Conservation (phyloP, 2,888 invertebrate genomes). For the Ornithoptera priamus region DNA sequence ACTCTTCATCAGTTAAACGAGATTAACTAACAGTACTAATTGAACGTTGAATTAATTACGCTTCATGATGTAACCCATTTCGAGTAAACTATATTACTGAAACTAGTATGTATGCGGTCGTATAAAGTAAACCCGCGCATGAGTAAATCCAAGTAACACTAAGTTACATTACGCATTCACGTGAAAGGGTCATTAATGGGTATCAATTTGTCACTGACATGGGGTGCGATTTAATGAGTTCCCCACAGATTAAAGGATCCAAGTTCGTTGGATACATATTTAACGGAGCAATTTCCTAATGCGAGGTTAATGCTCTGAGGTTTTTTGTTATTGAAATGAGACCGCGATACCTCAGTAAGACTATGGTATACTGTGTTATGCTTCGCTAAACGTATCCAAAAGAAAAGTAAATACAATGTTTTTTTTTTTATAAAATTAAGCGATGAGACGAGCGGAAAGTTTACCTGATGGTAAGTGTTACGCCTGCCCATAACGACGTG, state of each 20-base stretch:
- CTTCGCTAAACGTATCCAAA: too few species aligned
- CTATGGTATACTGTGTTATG: too few species aligned
- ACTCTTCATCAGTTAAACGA: too few species aligned
- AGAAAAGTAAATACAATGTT: too few species aligned
- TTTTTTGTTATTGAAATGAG: too few species aligned
- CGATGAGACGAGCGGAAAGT: too few species aligned
- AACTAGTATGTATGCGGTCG: not conserved
- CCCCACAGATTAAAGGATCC: slow-evolving; percentile 27
- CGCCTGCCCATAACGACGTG: too few species aligned
- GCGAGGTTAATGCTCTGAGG: too few species aligned
- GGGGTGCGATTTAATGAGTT: slow-evolving; percentile 24
- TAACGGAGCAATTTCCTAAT: not conserved
- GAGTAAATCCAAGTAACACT: slow-evolving; percentile 15
- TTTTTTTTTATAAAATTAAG: too few species aligned
- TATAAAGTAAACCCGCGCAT: slow-evolving; percentile 2
- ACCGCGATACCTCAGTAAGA: too few species aligned
- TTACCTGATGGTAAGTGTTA: too few species aligned
- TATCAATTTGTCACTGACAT: slow-evolving; percentile 29
- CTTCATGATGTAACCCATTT: not conserved
- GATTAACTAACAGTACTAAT: too few species aligned
- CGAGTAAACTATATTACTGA: not conserved
- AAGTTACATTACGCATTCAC: slow-evolving; percentile 21
- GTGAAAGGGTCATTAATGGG: slow-evolving; percentile 30
- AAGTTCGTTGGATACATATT: not conserved
- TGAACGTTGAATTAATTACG: not conserved